Conservation (phyloP, 2,797 vertebrate genomes). For the Fringilla coelebs region DNA sequence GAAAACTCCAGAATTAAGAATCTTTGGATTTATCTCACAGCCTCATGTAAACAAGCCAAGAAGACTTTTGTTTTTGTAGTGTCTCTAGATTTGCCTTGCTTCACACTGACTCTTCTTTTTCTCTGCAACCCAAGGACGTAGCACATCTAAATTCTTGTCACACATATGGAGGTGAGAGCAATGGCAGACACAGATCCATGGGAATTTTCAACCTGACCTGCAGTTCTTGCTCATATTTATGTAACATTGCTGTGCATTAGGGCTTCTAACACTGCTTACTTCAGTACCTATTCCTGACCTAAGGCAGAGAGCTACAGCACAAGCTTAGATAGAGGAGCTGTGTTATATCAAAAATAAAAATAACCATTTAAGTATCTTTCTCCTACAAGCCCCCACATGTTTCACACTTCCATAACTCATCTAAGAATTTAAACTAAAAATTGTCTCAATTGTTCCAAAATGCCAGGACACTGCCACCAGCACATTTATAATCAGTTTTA, state of each 20-base stretch:
- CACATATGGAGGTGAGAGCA: neutral
- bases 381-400: neutral
- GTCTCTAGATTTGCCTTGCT: neutral
- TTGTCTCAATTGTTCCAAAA: neutral
- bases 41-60: neutral
- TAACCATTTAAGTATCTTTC: neutral
- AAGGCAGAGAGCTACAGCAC: neutral
- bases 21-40: neutral
- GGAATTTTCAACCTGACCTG: neutral
- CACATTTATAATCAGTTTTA: neutral
- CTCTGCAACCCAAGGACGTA: neutral
- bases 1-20: neutral
- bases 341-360: neutral
- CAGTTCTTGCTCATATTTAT: neutral
- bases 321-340: neutral
- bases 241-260: neutral
- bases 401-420: neutral
- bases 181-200: neutral
- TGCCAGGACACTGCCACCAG: neutral
- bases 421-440: neutral
- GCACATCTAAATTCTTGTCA: neutral
- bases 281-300: neutral
- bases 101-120: neutral
- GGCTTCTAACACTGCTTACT: neutral
- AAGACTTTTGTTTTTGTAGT: neutral